phyloP scores from a whole-genome alignment of 2,888 invertebrate species.

The Anthophora plumipes region DNA sequence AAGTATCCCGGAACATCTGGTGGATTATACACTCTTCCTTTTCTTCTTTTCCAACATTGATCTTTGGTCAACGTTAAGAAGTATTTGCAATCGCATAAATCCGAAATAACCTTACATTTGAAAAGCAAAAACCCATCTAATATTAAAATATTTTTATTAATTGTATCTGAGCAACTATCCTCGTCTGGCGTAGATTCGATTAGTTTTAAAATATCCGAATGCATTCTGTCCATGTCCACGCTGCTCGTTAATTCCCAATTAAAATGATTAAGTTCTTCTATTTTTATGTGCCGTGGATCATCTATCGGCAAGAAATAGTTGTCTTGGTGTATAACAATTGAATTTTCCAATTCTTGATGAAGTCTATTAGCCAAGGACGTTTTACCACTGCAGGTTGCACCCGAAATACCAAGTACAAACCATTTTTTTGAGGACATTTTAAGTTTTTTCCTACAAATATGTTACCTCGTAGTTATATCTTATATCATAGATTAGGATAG shows the following conservation, averaged over 20 bases:
- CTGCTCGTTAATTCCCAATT: conserved; percentile 91
- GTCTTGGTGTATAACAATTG: conserved; percentile 89
- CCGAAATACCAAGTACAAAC: conserved; percentile 90
- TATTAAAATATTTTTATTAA: conserved; percentile 86
- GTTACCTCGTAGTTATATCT: background rate
- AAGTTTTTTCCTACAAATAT: background rate
- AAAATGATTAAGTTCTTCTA: conserved; percentile 89
- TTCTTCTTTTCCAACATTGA: conserved; percentile 88
- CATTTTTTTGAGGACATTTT: conserved; percentile 84
- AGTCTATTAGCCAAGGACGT: conserved; percentile 89
- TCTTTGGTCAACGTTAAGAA: conserved; percentile 90
- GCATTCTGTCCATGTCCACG: conserved; percentile 90
- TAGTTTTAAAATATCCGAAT: conserved; percentile 86
- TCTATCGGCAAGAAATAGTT: conserved; percentile 90
- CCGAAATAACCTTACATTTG: conserved; percentile 88
- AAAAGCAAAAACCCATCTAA: conserved; percentile 92
- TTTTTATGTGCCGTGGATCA: conserved; percentile 88
- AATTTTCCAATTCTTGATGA: conserved; percentile 82
- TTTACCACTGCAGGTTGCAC: conserved; percentile 94
- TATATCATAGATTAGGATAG: background rate
- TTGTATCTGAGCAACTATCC: conserved; percentile 74
- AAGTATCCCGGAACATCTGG: conserved; percentile 96
- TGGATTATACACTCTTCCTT: conserved; percentile 90
- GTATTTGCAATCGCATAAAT: conserved; percentile 90
- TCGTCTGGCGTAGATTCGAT: conserved; percentile 74